A percentile compares a stretch with the other conserved stretches of the same genome.
Evolutionary conservation across 2,797 vertebrate species (phyloP).

Genomic region (Harpagifer antarcticus): DNA sequence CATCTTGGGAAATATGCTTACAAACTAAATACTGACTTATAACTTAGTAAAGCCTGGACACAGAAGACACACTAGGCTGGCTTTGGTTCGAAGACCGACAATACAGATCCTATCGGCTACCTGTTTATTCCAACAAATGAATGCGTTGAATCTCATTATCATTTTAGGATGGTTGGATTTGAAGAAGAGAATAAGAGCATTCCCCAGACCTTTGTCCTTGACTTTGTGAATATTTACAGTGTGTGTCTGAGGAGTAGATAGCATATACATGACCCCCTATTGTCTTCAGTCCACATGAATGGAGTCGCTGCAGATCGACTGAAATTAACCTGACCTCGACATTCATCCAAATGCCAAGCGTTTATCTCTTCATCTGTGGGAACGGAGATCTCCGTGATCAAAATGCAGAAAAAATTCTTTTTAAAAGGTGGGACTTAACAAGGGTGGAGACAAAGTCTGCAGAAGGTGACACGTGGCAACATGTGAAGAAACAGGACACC

Average conservation of each 20-base stretch:
- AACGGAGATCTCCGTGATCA: constrained; percentile 40
- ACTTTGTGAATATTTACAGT: constrained; percentile 21
- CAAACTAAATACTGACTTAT: no score
- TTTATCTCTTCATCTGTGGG: constrained; percentile 61
- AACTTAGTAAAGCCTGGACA: not conserved
- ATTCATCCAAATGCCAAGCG: constrained; percentile 61
- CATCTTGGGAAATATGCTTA: no score
- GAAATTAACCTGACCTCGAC: constrained; percentile 46
- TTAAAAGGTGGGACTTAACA: constrained; percentile 31
- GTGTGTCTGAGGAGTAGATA: constrained; percentile 4
- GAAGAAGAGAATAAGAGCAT: not conserved
- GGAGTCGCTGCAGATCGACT: constrained; percentile 6
- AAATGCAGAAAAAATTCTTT: not conserved
- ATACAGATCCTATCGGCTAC: not conserved
- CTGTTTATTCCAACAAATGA: not conserved
- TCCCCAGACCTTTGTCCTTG: not conserved
- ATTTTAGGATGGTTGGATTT: no score
- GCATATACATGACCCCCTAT: constrained; percentile 17
- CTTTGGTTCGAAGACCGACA: not conserved
- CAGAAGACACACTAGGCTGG: not conserved
- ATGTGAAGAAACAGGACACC: constrained; percentile 58
- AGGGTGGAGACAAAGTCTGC: constrained; percentile 59
- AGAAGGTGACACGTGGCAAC: constrained; percentile 63
- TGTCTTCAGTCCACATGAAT: constrained; percentile 2
- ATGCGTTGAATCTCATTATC: not conserved